Conservation (phyloP, 2,797 vertebrate genomes). For the Forpus xanthops region DNA sequence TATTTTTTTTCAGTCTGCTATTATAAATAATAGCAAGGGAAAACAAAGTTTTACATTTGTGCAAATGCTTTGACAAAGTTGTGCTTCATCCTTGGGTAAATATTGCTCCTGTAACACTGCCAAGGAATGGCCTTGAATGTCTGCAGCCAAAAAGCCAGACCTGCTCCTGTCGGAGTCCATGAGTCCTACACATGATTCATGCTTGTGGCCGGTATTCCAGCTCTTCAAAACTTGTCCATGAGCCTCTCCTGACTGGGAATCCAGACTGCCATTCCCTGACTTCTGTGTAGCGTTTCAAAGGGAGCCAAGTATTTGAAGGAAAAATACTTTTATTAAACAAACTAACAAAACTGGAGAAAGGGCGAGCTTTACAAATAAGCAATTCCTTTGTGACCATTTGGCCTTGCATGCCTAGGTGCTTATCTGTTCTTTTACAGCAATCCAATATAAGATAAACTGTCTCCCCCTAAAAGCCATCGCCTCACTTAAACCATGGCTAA, state of each 20-base stretch:
- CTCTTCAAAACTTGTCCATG: neutral
- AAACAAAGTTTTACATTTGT: conserved; percentile 40
- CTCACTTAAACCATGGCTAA: neutral
- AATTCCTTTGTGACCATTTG: neutral
- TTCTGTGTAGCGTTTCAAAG: neutral
- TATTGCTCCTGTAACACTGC: conserved; percentile 46
- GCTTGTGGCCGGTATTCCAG: neutral
- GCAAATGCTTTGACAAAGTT: conserved; percentile 24
- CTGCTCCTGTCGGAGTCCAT: neutral
- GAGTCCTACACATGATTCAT: neutral
- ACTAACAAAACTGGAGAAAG: neutral
- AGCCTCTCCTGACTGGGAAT: neutral
- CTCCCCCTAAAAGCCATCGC: neutral
- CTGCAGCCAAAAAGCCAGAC: conserved; percentile 6
- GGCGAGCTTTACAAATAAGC: neutral
- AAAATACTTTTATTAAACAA: neutral
- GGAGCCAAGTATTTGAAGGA: neutral
- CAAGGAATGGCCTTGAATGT: conserved; percentile 37
- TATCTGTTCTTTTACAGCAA: conserved; percentile 18
- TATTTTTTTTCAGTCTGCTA: neutral
- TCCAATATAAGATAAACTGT: conserved; percentile 28
- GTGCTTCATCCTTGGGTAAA: conserved; percentile 36
- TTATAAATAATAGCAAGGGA: conserved; percentile 43
- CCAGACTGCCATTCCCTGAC: neutral
- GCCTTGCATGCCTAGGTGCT: neutral